Base-by-base conservation (phyloP, 2,113 vertebrate species). In the Vidua macroura region DNA sequence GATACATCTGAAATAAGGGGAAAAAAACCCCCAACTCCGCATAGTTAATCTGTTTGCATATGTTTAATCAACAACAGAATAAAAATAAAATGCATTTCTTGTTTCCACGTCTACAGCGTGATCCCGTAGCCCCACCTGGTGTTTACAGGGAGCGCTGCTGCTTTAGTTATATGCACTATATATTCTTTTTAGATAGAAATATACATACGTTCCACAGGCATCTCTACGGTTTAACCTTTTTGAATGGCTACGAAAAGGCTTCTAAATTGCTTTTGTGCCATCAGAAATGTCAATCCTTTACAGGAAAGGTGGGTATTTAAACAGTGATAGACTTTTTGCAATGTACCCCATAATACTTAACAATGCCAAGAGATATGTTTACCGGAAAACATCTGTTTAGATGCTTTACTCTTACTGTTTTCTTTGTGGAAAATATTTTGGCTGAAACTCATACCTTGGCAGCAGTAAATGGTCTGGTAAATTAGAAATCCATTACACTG, bases 111-210 rank as follows among this genome's bases (percentile, higher is more conserved):
- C 43, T 21, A 10, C 30, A 70, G 48, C 0, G 6, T 9, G 41
- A 83, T 94, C 79, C 60, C 12, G 56, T 43, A 94, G 75, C 96
- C 80, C 95, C 96, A 92, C 18, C 96, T 96, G 56, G 79, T 94
- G 96, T 16, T 83, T 4, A 6, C 0, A 72, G 10, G 11, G 41
- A 90, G 53, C 48, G 60, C 22, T 83, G 68, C 62, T 52, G n/a
- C 10, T 82, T 66, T 24, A 20, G 6, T 35, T 1, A 0, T 1
- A 1, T 1, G 2, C 6, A 14, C 4, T 6, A 31, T 0, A 6
- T 5, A 12, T 1, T 11, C 6, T 19, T 27, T 43, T 23, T n/a
- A 6, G 7, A 22, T 5, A 12, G 24, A 33, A 15, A 13, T 27
- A 12, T 27, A 19, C 53, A 15, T 4, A 4, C 11, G 27, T 82